Base-by-base conservation (phyloP, 1,140 invertebrate genomes). In the Zaprionus davidi region DNA sequence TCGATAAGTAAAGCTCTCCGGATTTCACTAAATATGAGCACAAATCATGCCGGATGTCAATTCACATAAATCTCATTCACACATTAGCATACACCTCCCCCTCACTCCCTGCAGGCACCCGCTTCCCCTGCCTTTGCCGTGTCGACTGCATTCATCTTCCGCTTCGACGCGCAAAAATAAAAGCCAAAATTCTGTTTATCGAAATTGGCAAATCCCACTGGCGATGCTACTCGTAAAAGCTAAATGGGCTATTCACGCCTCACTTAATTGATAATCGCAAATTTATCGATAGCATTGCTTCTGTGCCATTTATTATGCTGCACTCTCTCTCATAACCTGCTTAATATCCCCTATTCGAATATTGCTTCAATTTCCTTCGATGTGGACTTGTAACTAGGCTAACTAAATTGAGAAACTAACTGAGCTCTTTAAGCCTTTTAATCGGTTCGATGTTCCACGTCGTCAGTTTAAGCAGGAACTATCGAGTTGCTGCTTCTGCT, bases 201-300 rank as follows among this genome's bases (percentile, higher is more conserved):
- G 44, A 72, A 76, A 65, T 64, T 56, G 55, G 38, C n/a, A 70
- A 64, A 74, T 65, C 28, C 46, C 20, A 31, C 36, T 49, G 34
- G 34, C 57, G 60, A 64, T 62, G 36, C n/a, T 70, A 22, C 51
- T 17, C 55, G 51, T 20, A 34, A 71, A 26, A 58, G 38, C 41
- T 71, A 51, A 71, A 59, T 59, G 44, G 38, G 78, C 74, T 69
- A 75, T 83, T 83, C 41, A 83, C 80, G 80, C 79, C 82, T 79
- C 76, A 83, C 51, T 82, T 78, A 77, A 80, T 80, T 83, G 71
- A 83, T 83, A 83, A 83, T 83, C 66, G 71, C 58, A 69, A 69
- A 82, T 84, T 84, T 84, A 80, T 84, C 72, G 81, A 79, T 82
- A 79, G 66, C 58, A 71, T 72, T 79, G 55, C 71, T 66, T 66